Conservation (phyloP, 2,888 invertebrate species). For the Villa cingulata region DNA sequence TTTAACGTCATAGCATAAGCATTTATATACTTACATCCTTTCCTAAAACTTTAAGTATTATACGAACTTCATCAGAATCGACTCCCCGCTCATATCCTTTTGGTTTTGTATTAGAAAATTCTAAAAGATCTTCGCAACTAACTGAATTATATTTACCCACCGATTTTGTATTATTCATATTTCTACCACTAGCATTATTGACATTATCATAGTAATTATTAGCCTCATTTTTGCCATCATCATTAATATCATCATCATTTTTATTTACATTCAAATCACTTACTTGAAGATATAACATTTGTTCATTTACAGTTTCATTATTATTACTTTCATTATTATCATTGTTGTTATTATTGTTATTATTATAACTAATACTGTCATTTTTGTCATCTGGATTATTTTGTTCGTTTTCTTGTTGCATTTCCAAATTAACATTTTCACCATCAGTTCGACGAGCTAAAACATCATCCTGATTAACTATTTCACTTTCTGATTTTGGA, state of each 20-base stretch:
- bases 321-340: too few species aligned
- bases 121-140: constrained; percentile 79
- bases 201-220: background rate
- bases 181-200: constrained; percentile 20
- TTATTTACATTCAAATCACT: constrained; percentile 16
- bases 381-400: background rate
- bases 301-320: too few species aligned
- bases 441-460: constrained; percentile 36
- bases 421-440: constrained; percentile 31
- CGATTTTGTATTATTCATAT: constrained; percentile 28
- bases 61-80: constrained; percentile 82
- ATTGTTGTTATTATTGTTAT: too few species aligned
- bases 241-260: constrained; percentile 22
- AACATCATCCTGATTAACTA: constrained; percentile 33
- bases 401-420: constrained; percentile 17
- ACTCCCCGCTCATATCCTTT: constrained; percentile 69
- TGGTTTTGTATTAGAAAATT: constrained; percentile 74
- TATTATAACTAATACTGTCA: too few species aligned
- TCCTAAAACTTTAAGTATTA: constrained; percentile 79
- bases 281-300: background rate
- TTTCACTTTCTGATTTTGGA: constrained; percentile 21
- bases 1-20: too few species aligned
- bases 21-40: constrained; percentile 44
- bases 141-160: constrained; percentile 56
- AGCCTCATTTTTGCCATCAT: background rate